phyloP scores from a whole-genome alignment of 1,140 invertebrate species.

The Apolygus lucorum region DNA sequence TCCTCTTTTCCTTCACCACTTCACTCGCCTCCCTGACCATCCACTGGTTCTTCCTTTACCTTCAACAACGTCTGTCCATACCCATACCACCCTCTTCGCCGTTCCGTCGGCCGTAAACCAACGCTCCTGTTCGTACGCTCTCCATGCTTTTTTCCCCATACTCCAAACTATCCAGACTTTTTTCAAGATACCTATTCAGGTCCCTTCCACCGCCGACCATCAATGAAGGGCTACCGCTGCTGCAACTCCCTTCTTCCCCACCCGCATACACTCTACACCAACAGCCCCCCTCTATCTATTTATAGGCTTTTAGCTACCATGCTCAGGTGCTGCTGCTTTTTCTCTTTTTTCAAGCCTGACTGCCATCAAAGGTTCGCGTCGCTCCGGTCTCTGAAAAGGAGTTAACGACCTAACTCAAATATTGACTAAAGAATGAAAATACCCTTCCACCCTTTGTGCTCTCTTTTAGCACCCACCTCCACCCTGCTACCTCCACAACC shows the following conservation, averaged over 20 bases:
- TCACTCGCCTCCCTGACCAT: background rate
- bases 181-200: background rate
- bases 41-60: background rate
- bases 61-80: background rate
- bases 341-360: background rate
- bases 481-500: too few relatives aligned
- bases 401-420: background rate
- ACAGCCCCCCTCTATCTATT: background rate
- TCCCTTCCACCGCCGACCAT: background rate
- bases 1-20: background rate
- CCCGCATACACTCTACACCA: too few relatives aligned
- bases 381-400: background rate
- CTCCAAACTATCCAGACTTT: background rate
- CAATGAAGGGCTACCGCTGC: too few relatives aligned
- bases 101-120: background rate
- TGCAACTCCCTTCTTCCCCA: background rate
- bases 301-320: background rate
- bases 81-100: background rate
- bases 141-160: background rate
- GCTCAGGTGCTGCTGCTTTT: background rate
- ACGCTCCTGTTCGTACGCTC: background rate
- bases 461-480: too few relatives aligned
- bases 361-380: background rate
- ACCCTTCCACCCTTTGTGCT: background rate
- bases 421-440: background rate